Evolutionary conservation across 2,888 invertebrate genomes (phyloP).

Genomic region (Taenaris catops): DNA sequence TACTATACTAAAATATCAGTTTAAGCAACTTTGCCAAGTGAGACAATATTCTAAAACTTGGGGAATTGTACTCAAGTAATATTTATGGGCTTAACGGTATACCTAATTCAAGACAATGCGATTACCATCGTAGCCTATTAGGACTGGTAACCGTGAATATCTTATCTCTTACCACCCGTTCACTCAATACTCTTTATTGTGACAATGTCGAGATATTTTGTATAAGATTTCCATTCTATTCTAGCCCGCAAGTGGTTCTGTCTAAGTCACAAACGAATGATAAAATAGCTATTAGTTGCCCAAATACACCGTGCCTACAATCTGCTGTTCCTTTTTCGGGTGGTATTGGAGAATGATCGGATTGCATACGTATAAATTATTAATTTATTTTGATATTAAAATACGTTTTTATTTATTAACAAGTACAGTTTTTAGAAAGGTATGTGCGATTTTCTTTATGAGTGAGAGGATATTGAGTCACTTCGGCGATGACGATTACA

Average conservation of each 20-base stretch:
- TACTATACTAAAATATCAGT: slow-evolving; percentile 1
- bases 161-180: slow-evolving; percentile 51
- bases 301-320: no score
- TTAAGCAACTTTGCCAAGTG: slow-evolving; percentile 1
- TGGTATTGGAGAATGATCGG: no score
- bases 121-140: not conserved
- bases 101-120: slow-evolving; percentile 5
- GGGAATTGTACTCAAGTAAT: slow-evolving; percentile 1
- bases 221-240: slow-evolving; percentile 48
- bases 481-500: no score
- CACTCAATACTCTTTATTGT: slow-evolving; percentile 56
- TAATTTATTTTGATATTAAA: no score
- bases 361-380: no score
- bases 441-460: no score
- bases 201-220: slow-evolving; percentile 51
- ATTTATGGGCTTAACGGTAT: slow-evolving; percentile 5
- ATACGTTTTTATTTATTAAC: no score
- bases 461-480: no score
- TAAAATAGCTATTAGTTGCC: no score
- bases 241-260: slow-evolving; percentile 11
- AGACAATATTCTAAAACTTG: slow-evolving; percentile 3
- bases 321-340: no score
- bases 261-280: slow-evolving; percentile 13
- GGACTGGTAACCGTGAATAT: slow-evolving; percentile 29
- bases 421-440: no score